Evolutionary conservation across 2,113 vertebrate species (phyloP), one percentile per base, ranked within the genome.

Genomic region (Erinaceus europaeus): DNA sequence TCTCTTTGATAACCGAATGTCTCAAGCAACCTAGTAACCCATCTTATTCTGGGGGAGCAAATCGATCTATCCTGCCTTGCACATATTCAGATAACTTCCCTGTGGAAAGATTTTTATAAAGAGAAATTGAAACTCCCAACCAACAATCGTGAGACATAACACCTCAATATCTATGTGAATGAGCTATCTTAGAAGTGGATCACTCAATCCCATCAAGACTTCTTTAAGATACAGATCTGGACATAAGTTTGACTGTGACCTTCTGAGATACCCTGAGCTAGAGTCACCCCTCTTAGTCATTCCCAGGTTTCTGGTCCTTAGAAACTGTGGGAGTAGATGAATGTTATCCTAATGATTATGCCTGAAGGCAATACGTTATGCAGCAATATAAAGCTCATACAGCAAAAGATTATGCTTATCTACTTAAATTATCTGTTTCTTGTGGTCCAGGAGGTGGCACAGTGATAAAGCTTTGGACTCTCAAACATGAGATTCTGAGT

Each of bases 71-170:
- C 61, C 61, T 52, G 21, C 44, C 29, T n/a, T n/a, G 23, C 23
- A 23, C 27, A 42, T 20, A 25, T 4, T 57, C 83, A 68, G 75
- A 29, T 18, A 7, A 23, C 59, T 48, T 3, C 29, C 1, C 34
- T 44, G 3, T 42, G 29, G 50, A 67, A 11, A 50, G 59, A 34
- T 11, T 1, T 34, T 12, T 0, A 0, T 29, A 40, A 59, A 29
- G 34, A 59, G n/a, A 10, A 52, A 34, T 2, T 2, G n/a, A 50
- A 74, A 42, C 18, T 29, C 29, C 18, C 18, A 36, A 6, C 1
- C 32, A 40, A 46, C 1, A 48, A 8, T 20, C 14, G 18, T 0
- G 8, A 21, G 48, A 27, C 67, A 27, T 5, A 69, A 57, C 48
- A 57, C 23, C 25, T 11, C 53, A 32, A n/a, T 1, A 25, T n/a